Base-by-base conservation (phyloP, 2,888 invertebrate genomes). In the Agonopterix alstromeriana region DNA sequence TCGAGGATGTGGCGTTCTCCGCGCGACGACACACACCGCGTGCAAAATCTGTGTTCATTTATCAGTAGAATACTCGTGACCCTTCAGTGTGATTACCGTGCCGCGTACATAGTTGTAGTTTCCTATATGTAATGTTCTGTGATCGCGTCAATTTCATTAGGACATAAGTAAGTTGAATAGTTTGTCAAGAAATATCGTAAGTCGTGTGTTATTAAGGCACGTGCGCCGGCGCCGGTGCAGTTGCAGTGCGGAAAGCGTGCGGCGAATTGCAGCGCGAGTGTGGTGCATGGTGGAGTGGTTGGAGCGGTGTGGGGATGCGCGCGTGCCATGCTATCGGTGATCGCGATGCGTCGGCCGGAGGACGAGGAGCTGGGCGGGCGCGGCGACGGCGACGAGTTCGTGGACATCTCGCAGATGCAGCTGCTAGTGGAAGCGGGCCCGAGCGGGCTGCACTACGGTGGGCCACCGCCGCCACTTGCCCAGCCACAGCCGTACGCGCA, bases 331-430 rank as follows among this genome's bases (percentile, higher is more conserved):
- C 86, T 88, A 79, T 86, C 87, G 77, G 87, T 91, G 91, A 90
- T 93, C 90, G 91, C 93, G 88, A 94, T 93, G 93, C 92, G 93
- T 87, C 93, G 93, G 84, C 92, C 93, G 91, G 92, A 91, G 91
- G 93, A 92, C 87, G 90, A 90, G 86, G 87, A 87, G 78, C 75
- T 86, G 72, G 86, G 82, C 72, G 79, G 82, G 58, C 83, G 84
- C 73, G 84, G 75, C 80, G 84, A 82, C 68, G 80, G 80, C 78
- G 93, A 93, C 84, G 95, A 95, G 85, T 95, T 94, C 84, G 94
- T 95, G 77, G 95, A 95, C 83, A 95, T 95, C 67, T 91, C 95
- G 50, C 95, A 95, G 77, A 95, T 95, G 77, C 94, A 94, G 70
- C 92, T 94, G 76, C 82, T 94, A 64, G 89, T 94, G 63, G 89